These are phyloP conservation scores for Otocyon megalotis DNA, from an alignment of 2,113 vertebrate genomes.

Conservation along the genomic window DNA sequence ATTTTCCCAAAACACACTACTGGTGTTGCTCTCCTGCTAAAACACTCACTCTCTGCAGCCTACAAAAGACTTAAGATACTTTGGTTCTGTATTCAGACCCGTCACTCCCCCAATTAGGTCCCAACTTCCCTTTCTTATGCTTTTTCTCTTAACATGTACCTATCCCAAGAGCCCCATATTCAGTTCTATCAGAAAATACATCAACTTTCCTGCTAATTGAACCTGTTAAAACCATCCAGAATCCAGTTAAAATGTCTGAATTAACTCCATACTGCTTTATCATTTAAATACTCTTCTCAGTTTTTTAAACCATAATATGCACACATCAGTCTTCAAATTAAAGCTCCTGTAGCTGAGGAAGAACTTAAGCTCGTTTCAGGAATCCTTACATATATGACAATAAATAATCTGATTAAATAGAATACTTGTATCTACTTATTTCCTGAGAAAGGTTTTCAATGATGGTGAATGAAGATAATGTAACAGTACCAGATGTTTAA, in stretches of 20 bases:
- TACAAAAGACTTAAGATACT: not conserved
- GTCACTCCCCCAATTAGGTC: not conserved
- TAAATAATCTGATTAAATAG: not conserved
- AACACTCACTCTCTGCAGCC: not conserved
- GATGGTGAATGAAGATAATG: not conserved
- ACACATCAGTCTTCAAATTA: not conserved
- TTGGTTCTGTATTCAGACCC: not conserved
- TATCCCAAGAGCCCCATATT: not conserved
- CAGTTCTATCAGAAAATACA: not conserved
- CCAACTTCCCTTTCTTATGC: not conserved
- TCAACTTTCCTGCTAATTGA: not conserved
- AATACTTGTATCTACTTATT: not conserved
- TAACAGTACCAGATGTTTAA: not conserved
- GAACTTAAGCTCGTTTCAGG: not conserved
- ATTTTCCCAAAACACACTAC: not conserved
- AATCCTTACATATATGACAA: not conserved
- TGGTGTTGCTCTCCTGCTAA: not conserved
- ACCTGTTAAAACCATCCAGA: not conserved
- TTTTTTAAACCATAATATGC: not conserved
- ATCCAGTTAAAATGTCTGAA: not conserved
- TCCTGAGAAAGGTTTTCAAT: conserved; percentile 32
- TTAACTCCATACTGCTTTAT: not conserved
- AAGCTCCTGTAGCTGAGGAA: not conserved
- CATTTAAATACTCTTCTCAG: conserved; percentile 27
- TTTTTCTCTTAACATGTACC: not conserved